These are phyloP conservation scores for Yponomeuta plumbellus DNA, from an alignment of 2,888 invertebrate species.

Conservation along the genomic window DNA sequence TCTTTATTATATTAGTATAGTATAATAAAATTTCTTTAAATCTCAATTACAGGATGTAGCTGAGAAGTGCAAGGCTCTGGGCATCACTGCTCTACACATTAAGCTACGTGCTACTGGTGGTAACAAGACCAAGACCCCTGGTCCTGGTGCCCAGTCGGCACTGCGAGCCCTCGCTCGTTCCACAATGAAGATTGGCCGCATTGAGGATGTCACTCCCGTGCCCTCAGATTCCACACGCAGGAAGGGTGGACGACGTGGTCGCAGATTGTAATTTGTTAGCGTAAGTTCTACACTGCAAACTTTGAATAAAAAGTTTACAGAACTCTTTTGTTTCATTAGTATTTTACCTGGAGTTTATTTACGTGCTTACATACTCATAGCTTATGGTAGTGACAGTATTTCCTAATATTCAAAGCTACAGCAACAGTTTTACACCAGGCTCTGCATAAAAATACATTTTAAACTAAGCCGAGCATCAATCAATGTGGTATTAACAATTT, in stretches of 20 bases:
- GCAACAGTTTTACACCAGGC: background rate
- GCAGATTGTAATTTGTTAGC: slow-evolving; percentile 91
- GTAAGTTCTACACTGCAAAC: slow-evolving; percentile 58
- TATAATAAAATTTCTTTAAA: slow-evolving; percentile 10
- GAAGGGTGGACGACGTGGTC: slow-evolving; percentile 99
- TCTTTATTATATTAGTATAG: too few relatives aligned
- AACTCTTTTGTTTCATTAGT: slow-evolving; percentile 39
- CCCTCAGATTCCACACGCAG: slow-evolving; percentile 99
- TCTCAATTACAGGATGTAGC: slow-evolving; percentile 89
- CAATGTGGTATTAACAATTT: too few relatives aligned
- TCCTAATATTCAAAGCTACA: too few relatives aligned
- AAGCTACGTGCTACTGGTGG: slow-evolving; percentile 99
- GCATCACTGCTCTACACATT: slow-evolving; percentile 98
- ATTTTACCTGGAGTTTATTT: background rate
- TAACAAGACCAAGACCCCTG: slow-evolving; percentile 98
- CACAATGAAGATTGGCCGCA: slow-evolving; percentile 99
- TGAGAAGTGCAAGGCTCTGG: slow-evolving; percentile 97
- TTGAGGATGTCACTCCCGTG: slow-evolving; percentile 99
- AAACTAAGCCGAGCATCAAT: too few relatives aligned
- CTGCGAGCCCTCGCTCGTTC: slow-evolving; percentile 98
- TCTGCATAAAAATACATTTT: too few relatives aligned
- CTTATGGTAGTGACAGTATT: too few relatives aligned
- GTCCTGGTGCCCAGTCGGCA: slow-evolving; percentile 99
- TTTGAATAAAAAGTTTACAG: slow-evolving; percentile 62
- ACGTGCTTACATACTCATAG: slow-evolving; percentile 6